phyloP scores from a whole-genome alignment of 2,113 vertebrate genomes.

The Furnarius figulus region DNA sequence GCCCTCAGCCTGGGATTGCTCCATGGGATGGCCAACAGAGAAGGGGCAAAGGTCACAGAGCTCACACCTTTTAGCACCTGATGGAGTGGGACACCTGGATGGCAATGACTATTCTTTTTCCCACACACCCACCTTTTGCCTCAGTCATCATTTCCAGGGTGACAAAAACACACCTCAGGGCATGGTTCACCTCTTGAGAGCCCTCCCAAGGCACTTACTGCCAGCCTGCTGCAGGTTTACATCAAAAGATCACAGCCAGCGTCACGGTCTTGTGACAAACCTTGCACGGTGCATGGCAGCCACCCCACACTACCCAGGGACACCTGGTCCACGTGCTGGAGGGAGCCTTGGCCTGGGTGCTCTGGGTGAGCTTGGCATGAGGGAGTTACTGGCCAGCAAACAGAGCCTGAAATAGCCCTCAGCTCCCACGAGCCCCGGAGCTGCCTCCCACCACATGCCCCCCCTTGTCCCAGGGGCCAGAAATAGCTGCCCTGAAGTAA shows the following conservation, averaged over 20 bases:
- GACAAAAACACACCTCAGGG: background rate
- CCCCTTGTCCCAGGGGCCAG: background rate
- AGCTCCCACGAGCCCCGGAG: background rate
- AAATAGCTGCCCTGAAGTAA: background rate
- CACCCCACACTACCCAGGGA: accelerated
- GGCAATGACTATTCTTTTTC: background rate
- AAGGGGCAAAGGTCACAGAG: background rate
- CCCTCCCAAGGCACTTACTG: background rate
- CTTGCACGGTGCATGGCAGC: accelerated
- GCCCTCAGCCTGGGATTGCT: background rate
- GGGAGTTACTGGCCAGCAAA: background rate
- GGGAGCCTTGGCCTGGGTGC: background rate
- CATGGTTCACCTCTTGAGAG: background rate
- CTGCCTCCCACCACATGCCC: background rate
- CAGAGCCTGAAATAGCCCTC: background rate
- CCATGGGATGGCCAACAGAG: accelerated
- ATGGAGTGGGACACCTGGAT: background rate
- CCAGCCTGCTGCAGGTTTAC: background rate
- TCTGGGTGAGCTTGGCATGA: background rate
- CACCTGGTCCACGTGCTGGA: background rate
- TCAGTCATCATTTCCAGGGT: background rate
- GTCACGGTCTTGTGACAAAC: background rate
- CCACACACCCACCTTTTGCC: background rate
- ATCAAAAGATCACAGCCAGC: background rate
- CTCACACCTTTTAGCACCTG: background rate